These are phyloP conservation scores for Gavia stellata DNA, from an alignment of 2,113 vertebrate species.

Conservation along the genomic window DNA sequence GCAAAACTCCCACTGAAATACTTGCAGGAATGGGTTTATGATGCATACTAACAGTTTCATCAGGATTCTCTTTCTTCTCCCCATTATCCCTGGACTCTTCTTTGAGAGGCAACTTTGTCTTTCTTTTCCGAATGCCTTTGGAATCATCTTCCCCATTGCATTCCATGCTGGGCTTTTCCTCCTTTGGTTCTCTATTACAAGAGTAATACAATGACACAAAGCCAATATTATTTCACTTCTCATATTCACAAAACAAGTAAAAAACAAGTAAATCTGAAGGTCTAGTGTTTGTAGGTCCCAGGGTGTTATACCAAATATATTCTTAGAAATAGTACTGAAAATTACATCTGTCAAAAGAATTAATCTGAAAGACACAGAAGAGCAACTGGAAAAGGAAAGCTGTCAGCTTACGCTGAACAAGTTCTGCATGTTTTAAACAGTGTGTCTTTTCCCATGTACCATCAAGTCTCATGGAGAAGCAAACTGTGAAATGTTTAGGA, in stretches of 20 bases:
- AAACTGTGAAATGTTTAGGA: conserved; percentile 11
- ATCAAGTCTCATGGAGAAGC: background rate
- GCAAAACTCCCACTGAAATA: background rate
- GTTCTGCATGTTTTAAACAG: conserved; percentile 15
- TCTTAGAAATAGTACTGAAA: background rate
- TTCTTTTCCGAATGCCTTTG: conserved; percentile 76
- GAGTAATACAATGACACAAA: conserved; percentile 47
- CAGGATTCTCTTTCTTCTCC: conserved; percentile 67
- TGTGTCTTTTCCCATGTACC: background rate
- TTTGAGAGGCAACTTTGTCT: conserved; percentile 66
- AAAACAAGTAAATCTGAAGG: background rate
- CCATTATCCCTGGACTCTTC: conserved; percentile 72
- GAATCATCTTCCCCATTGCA: conserved; percentile 73
- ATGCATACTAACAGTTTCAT: conserved; percentile 74
- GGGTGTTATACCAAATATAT: background rate
- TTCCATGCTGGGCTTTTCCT: conserved; percentile 65
- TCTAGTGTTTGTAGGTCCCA: background rate
- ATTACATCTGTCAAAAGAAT: background rate
- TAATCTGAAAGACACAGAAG: background rate
- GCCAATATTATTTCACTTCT: background rate
- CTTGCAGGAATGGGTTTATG: background rate
- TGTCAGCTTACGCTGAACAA: background rate
- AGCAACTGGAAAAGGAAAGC: conserved; percentile 7
- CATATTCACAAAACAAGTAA: background rate
- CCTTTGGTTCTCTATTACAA: conserved; percentile 73